Base-by-base conservation (phyloP, 1,140 invertebrate species). In the Drosophila biarmipes region DNA sequence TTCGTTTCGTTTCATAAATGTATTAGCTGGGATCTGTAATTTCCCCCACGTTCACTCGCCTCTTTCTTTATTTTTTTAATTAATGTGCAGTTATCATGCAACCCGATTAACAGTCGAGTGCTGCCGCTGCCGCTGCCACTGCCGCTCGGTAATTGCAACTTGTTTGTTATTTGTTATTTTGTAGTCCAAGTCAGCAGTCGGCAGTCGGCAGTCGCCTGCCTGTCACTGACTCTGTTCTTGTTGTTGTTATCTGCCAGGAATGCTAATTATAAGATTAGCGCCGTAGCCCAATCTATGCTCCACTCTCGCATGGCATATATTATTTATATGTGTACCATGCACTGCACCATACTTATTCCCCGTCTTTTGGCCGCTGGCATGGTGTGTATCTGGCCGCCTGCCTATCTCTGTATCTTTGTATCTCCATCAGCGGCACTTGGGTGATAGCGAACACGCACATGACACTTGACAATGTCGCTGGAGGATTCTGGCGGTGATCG, bases 241-340 rank as follows among this genome's bases (percentile, higher is more conserved):
- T 78, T 89, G 66, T 79, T 87, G 84, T 87, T 87, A 87, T 87
- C 82, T 87, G 82, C 75, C 82, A 87, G 86, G 82, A 89, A 87
- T 87, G 82, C 82, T 87, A 87, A 87, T 87, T 87, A 89, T 87
- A 89, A 87, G 82, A 87, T 87, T 89, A 86, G 71, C 80, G 79
- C 53, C 69, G 82, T 55, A 71, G 73, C 66, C 77, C 72, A 46
- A 76, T 67, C 75, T 80, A 66, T 76, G 59, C 58, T 62, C 6
- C 56, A 42, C 56, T 29, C 53, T 29, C 53, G 35, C 37, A 35
- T 14, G 53, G 35, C 48, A 72, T 59, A 59, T 27, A 29, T 42
- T 62, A 45, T 53, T 53, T 19, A 12, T 46, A 55, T 29, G n/a
- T 40, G 11, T 38, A 46, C 31, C 31, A 37, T 31, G 8, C 53